Percentiles rank a stretch among this genome's conserved stretches.
Evolutionary conservation across 1,140 invertebrate genomes (phyloP).

Genomic region (Zaprionus camerounensis): DNA sequence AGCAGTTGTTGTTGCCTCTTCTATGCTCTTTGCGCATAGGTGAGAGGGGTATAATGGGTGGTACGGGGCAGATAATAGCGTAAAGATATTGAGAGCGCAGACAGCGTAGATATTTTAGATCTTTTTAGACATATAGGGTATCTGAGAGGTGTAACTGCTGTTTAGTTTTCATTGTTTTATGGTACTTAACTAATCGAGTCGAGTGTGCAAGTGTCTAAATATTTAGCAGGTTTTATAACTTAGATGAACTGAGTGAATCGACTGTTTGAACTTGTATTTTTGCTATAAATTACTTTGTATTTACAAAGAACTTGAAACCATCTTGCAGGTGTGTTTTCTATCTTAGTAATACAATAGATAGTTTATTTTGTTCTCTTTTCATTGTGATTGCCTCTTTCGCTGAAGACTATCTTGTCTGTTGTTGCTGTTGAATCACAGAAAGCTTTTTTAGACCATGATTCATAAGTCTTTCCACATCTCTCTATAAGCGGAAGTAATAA

Average conservation of each 20-base stretch:
- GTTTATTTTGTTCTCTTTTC: not conserved
- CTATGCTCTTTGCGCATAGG: not conserved
- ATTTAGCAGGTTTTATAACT: not conserved
- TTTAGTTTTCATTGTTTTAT: constrained; percentile 38
- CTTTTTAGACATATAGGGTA: not conserved
- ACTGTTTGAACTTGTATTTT: not conserved
- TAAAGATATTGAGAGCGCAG: not conserved
- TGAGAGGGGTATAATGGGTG: not conserved
- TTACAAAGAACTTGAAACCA: too few species aligned
- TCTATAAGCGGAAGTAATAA: constrained; percentile 30
- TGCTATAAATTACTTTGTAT: not conserved
- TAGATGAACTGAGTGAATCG: not conserved
- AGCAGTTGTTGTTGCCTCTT: constrained; percentile 30
- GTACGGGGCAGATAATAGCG: not conserved
- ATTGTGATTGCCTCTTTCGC: not conserved
- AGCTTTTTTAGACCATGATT: constrained; percentile 21
- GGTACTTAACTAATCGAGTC: constrained; percentile 71
- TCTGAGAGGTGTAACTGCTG: constrained; percentile 39
- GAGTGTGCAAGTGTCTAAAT: constrained; percentile 23
- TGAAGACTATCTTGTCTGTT: not conserved
- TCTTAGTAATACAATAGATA: not conserved
- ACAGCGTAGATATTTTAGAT: too few species aligned
- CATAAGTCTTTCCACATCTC: constrained; percentile 15
- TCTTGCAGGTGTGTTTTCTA: too few species aligned
- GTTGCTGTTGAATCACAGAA: constrained; percentile 3